Base-by-base conservation (phyloP, 2,888 invertebrate genomes). In the Quadriops clusia region DNA sequence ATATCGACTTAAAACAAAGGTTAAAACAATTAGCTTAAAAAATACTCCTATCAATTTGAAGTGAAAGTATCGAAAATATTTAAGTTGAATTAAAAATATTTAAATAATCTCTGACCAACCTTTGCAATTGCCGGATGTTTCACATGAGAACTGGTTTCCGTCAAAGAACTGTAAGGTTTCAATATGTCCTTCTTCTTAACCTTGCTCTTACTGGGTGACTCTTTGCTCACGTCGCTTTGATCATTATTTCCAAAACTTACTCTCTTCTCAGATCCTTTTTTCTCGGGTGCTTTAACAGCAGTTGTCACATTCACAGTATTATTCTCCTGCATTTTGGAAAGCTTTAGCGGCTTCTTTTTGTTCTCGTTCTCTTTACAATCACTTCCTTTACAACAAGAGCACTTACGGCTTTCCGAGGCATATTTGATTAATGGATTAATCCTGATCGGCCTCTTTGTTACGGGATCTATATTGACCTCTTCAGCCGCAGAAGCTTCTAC, bases 361-460 rank as follows among this genome's bases (percentile, higher is more conserved):
- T n/a, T 32, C 23, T 23, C 13, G 7, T 23, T 23, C 13, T 11
- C n/a, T 24, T 30, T 22, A 14, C 20, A 8, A 20, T 20, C 11
- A 5, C 11, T 8, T 9, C 26, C 32, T 3, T 22, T 4, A n/a
- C 28, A 23, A 5, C 23, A n/a, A 3, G 28, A 20, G 9, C 34
- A 30, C 12, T 35, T 24, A 7, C 32, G 17, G 6, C 40, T 34
- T 36, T 43, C 41, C 2, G 37, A 49, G 4, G 50, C 53, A 29
- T 51, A 45, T 37, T 49, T 50, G 40, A 57, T 53, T 18, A 60
- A 38, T 3, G 60, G 58, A 45, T 58, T 58, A 21, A 54, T 43
- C 18, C 60, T 45, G 3, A 27, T 18, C 4, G 44, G 38, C 8
- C 47, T 43, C 18, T 26, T 33, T 31, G 36, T 37, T 20, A 28